A percentile compares a stretch with the other conserved stretches of the same genome.
phyloP scores from a whole-genome alignment of 2,797 vertebrate species.

The Xiphorhynchus erythropygius region DNA sequence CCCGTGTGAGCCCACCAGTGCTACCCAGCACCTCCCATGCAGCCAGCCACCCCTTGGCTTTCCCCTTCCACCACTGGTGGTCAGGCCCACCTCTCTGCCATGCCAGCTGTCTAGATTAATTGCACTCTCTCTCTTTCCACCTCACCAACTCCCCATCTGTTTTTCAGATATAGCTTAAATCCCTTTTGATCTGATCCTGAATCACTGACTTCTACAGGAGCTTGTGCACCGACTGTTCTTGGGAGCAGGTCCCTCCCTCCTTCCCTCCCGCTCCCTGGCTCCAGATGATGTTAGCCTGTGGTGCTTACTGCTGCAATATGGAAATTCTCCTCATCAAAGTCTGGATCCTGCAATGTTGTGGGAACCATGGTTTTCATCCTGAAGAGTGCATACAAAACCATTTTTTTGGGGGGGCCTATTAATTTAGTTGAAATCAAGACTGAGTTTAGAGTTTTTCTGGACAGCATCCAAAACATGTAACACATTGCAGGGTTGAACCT shows the following conservation, averaged over 20 bases:
- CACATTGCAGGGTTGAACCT: neutral
- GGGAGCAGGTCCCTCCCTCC: neutral
- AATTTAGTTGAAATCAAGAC: neutral
- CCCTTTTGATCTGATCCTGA: conserved; percentile 18
- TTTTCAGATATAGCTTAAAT: conserved; percentile 38
- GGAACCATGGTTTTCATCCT: neutral
- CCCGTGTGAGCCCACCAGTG: neutral
- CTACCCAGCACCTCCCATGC: neutral
- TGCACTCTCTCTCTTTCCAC: conserved; percentile 28
- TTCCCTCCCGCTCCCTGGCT: neutral
- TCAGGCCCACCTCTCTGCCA: neutral
- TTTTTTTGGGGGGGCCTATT: neutral
- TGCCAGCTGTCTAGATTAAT: conserved; percentile 64
- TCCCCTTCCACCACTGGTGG: conserved; percentile 14
- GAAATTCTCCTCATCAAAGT: neutral
- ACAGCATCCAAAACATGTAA: neutral
- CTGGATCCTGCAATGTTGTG: neutral
- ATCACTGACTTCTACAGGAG: neutral
- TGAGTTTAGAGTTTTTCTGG: neutral
- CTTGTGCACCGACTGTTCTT: neutral
- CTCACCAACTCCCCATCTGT: conserved; percentile 58
- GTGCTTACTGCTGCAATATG: neutral
- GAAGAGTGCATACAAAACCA: neutral
- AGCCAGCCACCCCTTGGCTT: neutral
- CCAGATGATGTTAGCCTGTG: neutral